Evolutionary conservation across 1,140 invertebrate species (phyloP).

Genomic region (Papilio xuthus): DNA sequence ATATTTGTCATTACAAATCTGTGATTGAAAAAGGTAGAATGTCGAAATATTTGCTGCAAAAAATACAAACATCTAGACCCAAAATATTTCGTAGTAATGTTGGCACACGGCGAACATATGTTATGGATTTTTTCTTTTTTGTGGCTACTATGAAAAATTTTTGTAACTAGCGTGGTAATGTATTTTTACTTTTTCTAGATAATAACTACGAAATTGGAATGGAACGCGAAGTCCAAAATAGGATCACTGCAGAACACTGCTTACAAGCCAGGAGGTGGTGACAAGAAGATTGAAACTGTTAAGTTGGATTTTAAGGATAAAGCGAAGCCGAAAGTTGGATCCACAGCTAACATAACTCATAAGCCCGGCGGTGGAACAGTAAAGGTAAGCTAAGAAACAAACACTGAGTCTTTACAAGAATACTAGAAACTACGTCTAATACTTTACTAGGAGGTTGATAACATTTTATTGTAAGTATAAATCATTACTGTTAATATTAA

Average conservation of each 20-base stretch:
- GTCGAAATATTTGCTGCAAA: not conserved
- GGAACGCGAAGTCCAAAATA: constrained; percentile 96
- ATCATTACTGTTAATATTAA: not conserved
- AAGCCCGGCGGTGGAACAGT: constrained; percentile 93
- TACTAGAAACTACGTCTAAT: not conserved
- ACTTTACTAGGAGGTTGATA: not conserved
- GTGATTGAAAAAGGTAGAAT: not conserved
- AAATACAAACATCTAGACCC: not conserved
- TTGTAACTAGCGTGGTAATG: not conserved
- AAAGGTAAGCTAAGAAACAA: constrained; percentile 86
- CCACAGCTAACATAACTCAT: constrained; percentile 95
- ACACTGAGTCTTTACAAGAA: not conserved
- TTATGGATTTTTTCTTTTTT: not conserved
- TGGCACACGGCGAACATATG: not conserved
- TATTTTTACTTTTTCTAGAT: constrained; percentile 83
- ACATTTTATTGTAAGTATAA: not conserved
- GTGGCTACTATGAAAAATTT: not conserved
- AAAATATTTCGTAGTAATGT: not conserved
- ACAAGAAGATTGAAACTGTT: constrained; percentile 94
- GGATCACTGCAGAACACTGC: constrained; percentile 96
- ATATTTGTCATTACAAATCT: not conserved
- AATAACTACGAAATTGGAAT: constrained; percentile 91
- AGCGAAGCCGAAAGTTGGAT: constrained; percentile 95
- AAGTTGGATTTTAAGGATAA: constrained; percentile 96
- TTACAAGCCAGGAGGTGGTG: constrained; percentile 95